Evolutionary conservation across 2,797 vertebrate genomes (phyloP), one percentile per base, ranked within the genome.

Genomic region (Acrocephalus scirpaceus): DNA sequence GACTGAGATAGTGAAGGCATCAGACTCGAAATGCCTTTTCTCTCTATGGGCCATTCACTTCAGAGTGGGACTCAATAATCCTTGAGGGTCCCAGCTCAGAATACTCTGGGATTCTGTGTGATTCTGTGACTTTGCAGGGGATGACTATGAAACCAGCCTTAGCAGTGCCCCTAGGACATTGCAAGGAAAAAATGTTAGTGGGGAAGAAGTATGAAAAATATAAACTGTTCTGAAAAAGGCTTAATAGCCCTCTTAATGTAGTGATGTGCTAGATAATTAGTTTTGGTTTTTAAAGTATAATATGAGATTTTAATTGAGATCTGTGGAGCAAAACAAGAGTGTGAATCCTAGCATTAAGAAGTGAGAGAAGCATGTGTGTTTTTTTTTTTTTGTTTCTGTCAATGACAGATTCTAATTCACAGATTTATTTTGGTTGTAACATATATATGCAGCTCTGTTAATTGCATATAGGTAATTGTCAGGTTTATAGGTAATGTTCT

Each of bases 1-100:
- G 40, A 23, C 11, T 77, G 57, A 72, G 27, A 10, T 5, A 60
- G 18, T 34, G 57, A 74, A 74, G 30, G 34, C 16, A 18, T 50
- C 13, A 42, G 36, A 18, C 30, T 26, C 0, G 0, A 60, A 32
- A 32, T 11, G 40, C 8, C 8, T 73, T 50, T 78, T 47, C 32
- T 27, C 19, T 62, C 11, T 29, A 2, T 56, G 19, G 32, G 36
- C 30, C 18, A 7, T 44, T 69, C 18, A 17, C 32, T 15, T 62
- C 6, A n/a, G 42, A 13, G 8, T 1, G 69, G 27, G 13, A 29
- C 11, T 82, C 38, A 27, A 3, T 69, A 40, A 25, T 70, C 19
- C 36, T 62, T 25, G 23, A 57, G 36, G 11, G 57, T 70, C 23
- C 21, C 42, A 44, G 3, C 22, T 29, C 13, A 7, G 36, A 75